Percentiles rank a stretch among this genome's conserved stretches.
Conservation (phyloP, 2,888 invertebrate species). For the Peribatodes rhomboidaria region DNA sequence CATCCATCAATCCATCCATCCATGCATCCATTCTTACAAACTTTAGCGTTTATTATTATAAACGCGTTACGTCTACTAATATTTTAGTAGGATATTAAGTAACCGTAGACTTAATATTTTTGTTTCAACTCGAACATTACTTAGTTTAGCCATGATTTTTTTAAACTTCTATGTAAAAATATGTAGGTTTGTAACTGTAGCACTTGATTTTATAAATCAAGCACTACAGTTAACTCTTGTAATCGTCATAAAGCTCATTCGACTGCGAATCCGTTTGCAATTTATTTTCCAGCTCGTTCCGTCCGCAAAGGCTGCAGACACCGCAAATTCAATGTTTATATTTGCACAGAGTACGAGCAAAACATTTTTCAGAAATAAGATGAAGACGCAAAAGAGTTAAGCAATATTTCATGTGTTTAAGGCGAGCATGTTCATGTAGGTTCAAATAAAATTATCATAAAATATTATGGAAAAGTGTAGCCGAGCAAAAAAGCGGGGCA, state of each 20-base stretch:
- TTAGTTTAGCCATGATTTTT: no score
- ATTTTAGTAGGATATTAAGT: no score
- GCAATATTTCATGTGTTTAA: slow-evolving; percentile 51
- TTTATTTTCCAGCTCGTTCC: slow-evolving; percentile 23
- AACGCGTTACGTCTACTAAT: no score
- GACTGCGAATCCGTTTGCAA: slow-evolving; percentile 16
- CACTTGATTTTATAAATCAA: background rate
- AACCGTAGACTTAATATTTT: no score
- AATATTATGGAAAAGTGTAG: slow-evolving; percentile 73
- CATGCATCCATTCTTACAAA: no score
- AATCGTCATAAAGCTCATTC: slow-evolving; percentile 17
- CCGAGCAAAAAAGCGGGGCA: slow-evolving; percentile 68
- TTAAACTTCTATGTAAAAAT: no score
- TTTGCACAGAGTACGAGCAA: slow-evolving; percentile 38
- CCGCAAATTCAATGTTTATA: slow-evolving; percentile 39
- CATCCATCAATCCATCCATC: no score
- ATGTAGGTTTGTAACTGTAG: no score
- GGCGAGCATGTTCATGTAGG: slow-evolving; percentile 61
- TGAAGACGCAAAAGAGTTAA: slow-evolving; percentile 47
- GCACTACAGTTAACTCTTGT: slow-evolving; percentile 15
- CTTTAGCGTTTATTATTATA: no score
- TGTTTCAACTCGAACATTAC: no score
- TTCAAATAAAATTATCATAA: slow-evolving; percentile 77
- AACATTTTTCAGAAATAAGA: slow-evolving; percentile 37
- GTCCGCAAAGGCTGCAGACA: slow-evolving; percentile 10